Percentiles rank a stretch among this genome's conserved stretches.
phyloP scores from a whole-genome alignment of 1,140 invertebrate species.

The Leptinotarsa undecemlineata region DNA sequence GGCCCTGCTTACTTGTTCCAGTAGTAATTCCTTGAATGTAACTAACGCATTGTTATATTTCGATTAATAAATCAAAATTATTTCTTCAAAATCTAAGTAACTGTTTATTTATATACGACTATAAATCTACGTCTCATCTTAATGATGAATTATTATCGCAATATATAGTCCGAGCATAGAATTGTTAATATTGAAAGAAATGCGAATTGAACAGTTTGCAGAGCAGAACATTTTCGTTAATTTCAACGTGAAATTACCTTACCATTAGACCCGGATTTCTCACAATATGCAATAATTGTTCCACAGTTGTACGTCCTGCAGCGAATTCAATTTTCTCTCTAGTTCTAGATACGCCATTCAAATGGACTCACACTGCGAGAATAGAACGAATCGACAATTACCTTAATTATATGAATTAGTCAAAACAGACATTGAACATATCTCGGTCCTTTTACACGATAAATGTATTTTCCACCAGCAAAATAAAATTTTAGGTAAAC shows the following conservation, averaged over 20 bases:
- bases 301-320: constrained; percentile 1
- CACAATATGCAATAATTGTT: neutral
- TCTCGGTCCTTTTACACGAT: neutral
- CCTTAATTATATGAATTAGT: neutral
- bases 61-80: no score
- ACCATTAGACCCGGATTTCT: neutral
- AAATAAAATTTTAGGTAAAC: no score
- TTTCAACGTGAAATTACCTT: neutral
- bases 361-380: neutral
- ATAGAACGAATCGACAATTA: neutral
- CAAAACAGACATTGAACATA: neutral
- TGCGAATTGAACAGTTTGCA: neutral
- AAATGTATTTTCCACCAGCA: no score
- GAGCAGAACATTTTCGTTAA: neutral
- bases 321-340: constrained; percentile 1
- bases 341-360: neutral
- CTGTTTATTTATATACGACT: neutral
- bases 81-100: no score
- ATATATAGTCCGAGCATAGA: neutral
- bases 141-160: neutral
- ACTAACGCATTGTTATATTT: no score
- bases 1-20: no score
- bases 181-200: neutral
- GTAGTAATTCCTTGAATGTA: no score
- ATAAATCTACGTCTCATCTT: neutral